phyloP scores from a whole-genome alignment of 2,113 vertebrate genomes.

The Acinonyx jubatus region DNA sequence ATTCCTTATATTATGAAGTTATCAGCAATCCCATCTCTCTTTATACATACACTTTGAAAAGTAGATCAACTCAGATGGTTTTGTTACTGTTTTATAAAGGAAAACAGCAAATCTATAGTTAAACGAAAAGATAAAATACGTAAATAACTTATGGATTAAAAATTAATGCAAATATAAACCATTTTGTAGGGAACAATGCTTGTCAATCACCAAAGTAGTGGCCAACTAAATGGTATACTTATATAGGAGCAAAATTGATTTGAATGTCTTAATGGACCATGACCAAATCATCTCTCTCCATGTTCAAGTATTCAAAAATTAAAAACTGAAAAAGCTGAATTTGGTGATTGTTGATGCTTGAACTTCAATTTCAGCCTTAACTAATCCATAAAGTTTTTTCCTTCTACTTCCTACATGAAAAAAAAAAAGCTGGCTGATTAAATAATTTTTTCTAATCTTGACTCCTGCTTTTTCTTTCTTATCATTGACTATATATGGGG shows the following conservation, averaged over 20 bases:
- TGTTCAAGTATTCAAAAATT: constrained; percentile 60
- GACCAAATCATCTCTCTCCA: not conserved
- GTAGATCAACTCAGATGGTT: not conserved
- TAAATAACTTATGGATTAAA: not conserved
- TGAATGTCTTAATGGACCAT: constrained; percentile 48
- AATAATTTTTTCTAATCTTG: not conserved
- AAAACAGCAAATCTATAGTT: not conserved
- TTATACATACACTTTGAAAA: not conserved
- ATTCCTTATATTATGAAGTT: not conserved
- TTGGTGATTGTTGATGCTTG: constrained; percentile 41
- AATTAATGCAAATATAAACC: not conserved
- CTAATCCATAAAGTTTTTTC: constrained; percentile 28
- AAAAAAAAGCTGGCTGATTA: not conserved
- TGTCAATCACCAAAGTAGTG: not conserved
- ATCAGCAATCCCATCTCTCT: not conserved
- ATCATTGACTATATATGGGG: not conserved
- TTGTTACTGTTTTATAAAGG: not conserved
- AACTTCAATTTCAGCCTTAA: constrained; percentile 74
- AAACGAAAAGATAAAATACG: not conserved
- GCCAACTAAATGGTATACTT: not conserved
- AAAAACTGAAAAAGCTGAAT: constrained; percentile 52
- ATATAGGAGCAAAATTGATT: not conserved
- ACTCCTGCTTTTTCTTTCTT: not conserved
- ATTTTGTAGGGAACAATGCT: not conserved
- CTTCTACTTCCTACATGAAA: not conserved